Conservation (phyloP, 2,888 invertebrate genomes). For the Schrankia costaestrigalis region DNA sequence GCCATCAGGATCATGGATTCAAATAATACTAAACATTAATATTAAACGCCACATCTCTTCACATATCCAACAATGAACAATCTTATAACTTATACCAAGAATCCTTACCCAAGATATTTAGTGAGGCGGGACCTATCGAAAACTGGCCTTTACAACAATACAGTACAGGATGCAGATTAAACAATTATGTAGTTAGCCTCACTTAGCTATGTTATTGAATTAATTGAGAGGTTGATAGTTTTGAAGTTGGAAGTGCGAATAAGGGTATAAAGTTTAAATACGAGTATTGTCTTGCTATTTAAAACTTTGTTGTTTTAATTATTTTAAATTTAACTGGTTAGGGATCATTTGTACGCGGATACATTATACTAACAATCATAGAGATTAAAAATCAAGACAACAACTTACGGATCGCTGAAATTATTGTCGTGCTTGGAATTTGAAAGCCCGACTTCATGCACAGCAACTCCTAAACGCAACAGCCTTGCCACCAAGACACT, state of each 20-base stretch:
- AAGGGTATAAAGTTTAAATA: neutral
- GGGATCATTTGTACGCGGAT: too few species aligned
- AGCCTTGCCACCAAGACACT: too few species aligned
- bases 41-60: neutral
- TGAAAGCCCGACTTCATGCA: too few species aligned
- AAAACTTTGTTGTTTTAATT: too few species aligned
- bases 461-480: too few species aligned
- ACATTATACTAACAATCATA: too few species aligned
- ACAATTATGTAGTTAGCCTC: conserved; percentile 33
- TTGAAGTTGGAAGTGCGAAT: neutral
- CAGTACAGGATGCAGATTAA: conserved; percentile 34
- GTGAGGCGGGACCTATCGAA: conserved; percentile 39
- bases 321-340: too few species aligned
- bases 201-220: conserved; percentile 19
- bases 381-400: too few species aligned
- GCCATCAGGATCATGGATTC: too few species aligned
- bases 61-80: neutral
- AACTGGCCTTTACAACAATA: conserved; percentile 39
- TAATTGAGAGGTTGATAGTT: conserved; percentile 29
- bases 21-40: neutral
- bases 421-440: too few species aligned
- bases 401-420: too few species aligned
- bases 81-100: conserved; percentile 12
- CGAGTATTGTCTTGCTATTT: neutral
- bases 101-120: conserved; percentile 30